Evolutionary conservation across 2,113 vertebrate species (phyloP).

Genomic region (Peromyscus californicus): DNA sequence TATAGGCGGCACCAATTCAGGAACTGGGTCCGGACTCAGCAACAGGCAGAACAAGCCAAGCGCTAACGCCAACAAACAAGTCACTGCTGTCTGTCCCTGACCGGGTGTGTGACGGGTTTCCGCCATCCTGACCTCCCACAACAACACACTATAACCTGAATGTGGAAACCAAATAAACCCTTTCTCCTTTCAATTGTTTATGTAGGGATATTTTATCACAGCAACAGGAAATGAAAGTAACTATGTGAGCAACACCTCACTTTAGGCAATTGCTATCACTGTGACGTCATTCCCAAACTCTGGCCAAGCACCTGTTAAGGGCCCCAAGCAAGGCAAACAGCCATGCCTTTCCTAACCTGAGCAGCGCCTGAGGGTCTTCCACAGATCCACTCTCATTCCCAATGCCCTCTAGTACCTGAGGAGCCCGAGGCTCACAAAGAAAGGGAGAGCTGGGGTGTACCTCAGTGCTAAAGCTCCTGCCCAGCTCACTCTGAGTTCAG

Average conservation of each 20-base stretch:
- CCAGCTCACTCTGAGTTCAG: background rate
- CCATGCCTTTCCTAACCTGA: background rate
- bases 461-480: background rate
- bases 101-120: background rate
- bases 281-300: background rate
- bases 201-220: background rate
- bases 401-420: background rate
- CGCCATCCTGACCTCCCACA: background rate
- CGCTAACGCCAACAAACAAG: background rate
- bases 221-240: background rate
- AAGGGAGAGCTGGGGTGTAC: background rate
- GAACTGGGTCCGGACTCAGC: background rate
- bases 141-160: background rate
- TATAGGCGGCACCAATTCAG: background rate
- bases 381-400: background rate
- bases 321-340: too few relatives aligned
- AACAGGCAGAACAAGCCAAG: background rate
- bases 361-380: background rate
- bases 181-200: background rate
- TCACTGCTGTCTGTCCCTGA: background rate
- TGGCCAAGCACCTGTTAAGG: background rate
- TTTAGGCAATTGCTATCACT: background rate
- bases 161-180: background rate
- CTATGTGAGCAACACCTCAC: background rate
- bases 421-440: background rate